Evolutionary conservation across 2,113 vertebrate species (phyloP).

Genomic region (Blennius ocellaris): DNA sequence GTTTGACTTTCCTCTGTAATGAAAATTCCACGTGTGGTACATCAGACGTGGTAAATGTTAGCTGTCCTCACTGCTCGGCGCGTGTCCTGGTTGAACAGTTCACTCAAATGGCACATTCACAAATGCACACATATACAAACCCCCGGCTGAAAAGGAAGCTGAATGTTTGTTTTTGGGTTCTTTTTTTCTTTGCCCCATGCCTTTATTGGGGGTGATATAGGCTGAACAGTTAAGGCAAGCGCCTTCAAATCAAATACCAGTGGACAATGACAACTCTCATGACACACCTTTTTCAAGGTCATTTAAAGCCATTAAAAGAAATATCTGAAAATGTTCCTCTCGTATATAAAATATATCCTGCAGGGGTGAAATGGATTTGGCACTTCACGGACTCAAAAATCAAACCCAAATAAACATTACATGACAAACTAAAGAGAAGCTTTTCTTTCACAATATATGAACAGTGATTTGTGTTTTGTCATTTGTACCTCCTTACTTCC

Average conservation of each 20-base stretch:
- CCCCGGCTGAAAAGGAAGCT: conserved; percentile 6
- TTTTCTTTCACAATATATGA: conserved; percentile 28
- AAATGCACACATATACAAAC: conserved; percentile 29
- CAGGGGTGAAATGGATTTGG: too few relatives aligned
- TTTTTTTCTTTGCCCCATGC: neutral
- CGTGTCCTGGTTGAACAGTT: conserved; percentile 47
- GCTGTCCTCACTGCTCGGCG: conserved; percentile 55
- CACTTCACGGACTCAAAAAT: conserved; percentile 28
- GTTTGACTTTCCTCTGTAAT: conserved; percentile 73
- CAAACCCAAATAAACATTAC: conserved; percentile 39
- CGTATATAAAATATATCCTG: too few relatives aligned
- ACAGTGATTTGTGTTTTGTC: conserved; percentile 48
- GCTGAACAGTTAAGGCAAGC: conserved; percentile 34
- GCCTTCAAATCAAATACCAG: conserved; percentile 24
- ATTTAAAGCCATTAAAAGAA: conserved; percentile 3
- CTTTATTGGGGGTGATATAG: conserved; percentile 29
- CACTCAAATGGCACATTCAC: conserved; percentile 29
- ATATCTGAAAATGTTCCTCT: neutral
- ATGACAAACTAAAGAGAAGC: conserved; percentile 1
- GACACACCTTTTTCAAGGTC: neutral
- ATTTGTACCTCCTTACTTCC: conserved; percentile 14
- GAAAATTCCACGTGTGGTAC: conserved; percentile 80
- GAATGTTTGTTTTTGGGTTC: too few relatives aligned
- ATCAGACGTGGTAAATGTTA: conserved; percentile 63
- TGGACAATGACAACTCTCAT: conserved; percentile 41